Percentiles rank a stretch among this genome's conserved stretches.
Evolutionary conservation across 2,888 invertebrate genomes (phyloP).

Genomic region (Plagiodera versicolora): DNA sequence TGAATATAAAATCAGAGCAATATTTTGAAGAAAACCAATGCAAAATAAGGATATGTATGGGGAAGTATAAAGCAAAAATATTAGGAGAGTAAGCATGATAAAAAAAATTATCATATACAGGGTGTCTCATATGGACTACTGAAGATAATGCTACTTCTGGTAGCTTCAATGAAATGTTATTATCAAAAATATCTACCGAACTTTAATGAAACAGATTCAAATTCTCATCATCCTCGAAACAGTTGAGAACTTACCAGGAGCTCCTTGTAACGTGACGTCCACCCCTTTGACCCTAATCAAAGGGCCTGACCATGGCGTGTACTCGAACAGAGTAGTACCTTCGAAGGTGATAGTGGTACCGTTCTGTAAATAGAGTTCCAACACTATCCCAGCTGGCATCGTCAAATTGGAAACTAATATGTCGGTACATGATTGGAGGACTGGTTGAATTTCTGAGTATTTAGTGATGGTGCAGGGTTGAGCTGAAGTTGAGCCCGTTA

Average conservation of each 20-base stretch:
- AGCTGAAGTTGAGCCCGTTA: neutral
- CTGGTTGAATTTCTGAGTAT: neutral
- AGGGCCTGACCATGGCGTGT: slow-evolving; percentile 23
- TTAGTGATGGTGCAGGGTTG: neutral
- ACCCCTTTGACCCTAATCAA: slow-evolving; percentile 19
- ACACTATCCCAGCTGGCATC: slow-evolving; percentile 17
- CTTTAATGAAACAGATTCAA: too few species aligned
- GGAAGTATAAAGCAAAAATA: too few species aligned
- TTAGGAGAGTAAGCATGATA: too few species aligned
- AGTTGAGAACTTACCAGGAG: slow-evolving; percentile 11
- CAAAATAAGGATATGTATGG: too few species aligned
- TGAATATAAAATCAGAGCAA: too few species aligned
- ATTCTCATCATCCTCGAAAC: too few species aligned
- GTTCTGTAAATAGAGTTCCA: slow-evolving; percentile 17
- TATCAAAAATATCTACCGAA: too few species aligned
- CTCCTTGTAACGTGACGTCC: slow-evolving; percentile 17
- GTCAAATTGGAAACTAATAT: slow-evolving; percentile 4
- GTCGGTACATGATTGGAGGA: neutral
- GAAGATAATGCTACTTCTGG: too few species aligned
- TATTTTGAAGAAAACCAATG: too few species aligned
- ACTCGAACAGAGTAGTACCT: slow-evolving; percentile 19
- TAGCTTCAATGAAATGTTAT: too few species aligned
- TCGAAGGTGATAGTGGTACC: slow-evolving; percentile 17
- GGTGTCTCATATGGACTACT: too few species aligned
- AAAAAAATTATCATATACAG: too few species aligned